Percentiles rank a stretch among this genome's conserved stretches.
Evolutionary conservation across 2,113 vertebrate species (phyloP).

Genomic region (Grammomys dolichurus): DNA sequence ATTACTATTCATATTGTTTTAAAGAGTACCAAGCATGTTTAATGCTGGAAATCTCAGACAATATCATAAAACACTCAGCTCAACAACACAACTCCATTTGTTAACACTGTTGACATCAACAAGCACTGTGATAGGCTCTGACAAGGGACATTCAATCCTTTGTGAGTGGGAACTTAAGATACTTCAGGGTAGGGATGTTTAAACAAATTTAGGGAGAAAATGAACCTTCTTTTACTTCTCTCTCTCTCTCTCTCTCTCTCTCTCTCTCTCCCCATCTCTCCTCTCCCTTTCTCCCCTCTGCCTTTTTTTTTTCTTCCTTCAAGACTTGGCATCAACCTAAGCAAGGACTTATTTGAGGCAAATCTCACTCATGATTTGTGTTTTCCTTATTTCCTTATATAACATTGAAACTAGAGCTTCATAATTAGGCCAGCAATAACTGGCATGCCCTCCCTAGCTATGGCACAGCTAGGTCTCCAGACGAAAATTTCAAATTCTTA

Average conservation of each 20-base stretch:
- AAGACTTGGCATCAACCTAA: background rate
- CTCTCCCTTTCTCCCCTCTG: background rate
- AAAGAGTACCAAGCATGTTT: constrained; percentile 18
- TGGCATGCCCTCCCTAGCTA: background rate
- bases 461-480: background rate
- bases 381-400: background rate
- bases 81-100: background rate
- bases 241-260: background rate
- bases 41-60: background rate
- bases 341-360: background rate
- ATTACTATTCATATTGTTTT: background rate
- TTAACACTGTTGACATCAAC: background rate
- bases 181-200: background rate
- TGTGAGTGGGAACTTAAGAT: background rate
- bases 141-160: background rate
- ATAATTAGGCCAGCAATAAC: background rate
- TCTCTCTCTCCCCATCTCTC: background rate
- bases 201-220: background rate
- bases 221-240: background rate
- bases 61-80: background rate
- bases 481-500: background rate
- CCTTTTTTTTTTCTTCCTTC: too few species aligned
- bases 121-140: background rate
- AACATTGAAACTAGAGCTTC: background rate
- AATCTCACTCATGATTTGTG: background rate